These are phyloP conservation scores for Sapajus apella DNA, from an alignment of 2,113 vertebrate species.

Conservation along the genomic window DNA sequence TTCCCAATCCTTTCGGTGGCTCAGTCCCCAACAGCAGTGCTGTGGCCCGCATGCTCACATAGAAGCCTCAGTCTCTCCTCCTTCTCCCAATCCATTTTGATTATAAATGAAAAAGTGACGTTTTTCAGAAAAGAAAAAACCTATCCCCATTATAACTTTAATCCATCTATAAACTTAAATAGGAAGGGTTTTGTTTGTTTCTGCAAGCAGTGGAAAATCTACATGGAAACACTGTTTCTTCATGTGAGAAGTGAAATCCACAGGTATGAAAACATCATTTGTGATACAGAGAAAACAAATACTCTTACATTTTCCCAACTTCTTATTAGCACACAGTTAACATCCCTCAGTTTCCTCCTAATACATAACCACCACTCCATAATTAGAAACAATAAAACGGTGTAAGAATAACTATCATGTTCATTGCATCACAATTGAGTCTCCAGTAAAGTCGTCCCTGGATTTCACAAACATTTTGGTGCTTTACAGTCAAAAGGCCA, in stretches of 20 bases:
- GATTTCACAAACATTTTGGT: not conserved
- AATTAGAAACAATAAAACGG: not conserved
- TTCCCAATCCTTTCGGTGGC: not conserved
- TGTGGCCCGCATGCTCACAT: not conserved
- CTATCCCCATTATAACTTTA: not conserved
- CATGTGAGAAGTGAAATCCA: not conserved
- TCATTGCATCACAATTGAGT: not conserved
- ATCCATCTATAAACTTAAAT: not conserved
- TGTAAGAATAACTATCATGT: not conserved
- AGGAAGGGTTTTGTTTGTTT: not conserved
- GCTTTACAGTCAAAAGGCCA: not conserved
- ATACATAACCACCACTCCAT: not conserved
- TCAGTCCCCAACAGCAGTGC: not conserved
- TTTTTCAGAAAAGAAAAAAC: not conserved
- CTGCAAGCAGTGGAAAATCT: not conserved
- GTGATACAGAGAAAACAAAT: not conserved
- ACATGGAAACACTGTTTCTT: not conserved
- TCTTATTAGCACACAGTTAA: not conserved
- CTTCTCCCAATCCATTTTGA: not conserved
- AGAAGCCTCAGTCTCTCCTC: not conserved
- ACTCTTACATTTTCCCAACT: not conserved
- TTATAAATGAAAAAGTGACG: not conserved
- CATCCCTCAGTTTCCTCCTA: conserved; percentile 20
- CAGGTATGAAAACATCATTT: not conserved
- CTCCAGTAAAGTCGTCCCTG: not conserved